Evolutionary conservation across 2,888 invertebrate genomes (phyloP).

Genomic region (Polydrusus cervinus): DNA sequence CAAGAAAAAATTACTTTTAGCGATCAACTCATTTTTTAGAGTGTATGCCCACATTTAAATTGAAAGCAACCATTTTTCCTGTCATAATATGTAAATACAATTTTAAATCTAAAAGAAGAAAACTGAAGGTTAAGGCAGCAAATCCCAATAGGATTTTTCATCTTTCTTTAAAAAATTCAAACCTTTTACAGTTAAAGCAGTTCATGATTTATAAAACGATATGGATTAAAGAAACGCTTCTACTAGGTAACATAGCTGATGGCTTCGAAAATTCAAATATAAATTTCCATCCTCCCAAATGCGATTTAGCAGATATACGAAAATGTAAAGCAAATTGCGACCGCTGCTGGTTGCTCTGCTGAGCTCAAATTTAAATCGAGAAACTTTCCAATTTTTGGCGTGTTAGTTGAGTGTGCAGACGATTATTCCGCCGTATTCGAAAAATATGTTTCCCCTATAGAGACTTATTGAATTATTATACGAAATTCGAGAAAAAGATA

Average conservation of each 20-base stretch:
- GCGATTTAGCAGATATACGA: constrained; percentile 10
- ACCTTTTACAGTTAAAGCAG: not conserved
- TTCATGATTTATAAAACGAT: not conserved
- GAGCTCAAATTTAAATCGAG: constrained; percentile 11
- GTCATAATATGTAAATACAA: too few species aligned
- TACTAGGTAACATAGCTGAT: constrained; percentile 1
- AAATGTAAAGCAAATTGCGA: constrained; percentile 14
- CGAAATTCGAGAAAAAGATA: constrained; percentile 2
- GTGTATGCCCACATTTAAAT: too few species aligned
- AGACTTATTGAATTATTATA: constrained; percentile 9
- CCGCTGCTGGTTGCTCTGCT: not conserved
- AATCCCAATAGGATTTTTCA: not conserved
- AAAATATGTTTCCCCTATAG: constrained; percentile 13
- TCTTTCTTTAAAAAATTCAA: not conserved
- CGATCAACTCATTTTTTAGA: too few species aligned
- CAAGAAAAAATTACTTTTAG: too few species aligned
- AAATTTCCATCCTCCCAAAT: constrained; percentile 12
- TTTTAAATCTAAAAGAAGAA: too few species aligned
- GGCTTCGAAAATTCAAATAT: constrained; percentile 4
- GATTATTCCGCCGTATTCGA: constrained; percentile 10
- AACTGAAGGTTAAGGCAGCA: not conserved
- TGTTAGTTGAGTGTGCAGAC: constrained; percentile 7
- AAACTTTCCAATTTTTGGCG: constrained; percentile 17
- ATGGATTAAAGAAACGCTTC: not conserved
- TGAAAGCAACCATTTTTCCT: too few species aligned